Conservation (phyloP, 2,888 invertebrate genomes). For the Yponomeuta evonymella region DNA sequence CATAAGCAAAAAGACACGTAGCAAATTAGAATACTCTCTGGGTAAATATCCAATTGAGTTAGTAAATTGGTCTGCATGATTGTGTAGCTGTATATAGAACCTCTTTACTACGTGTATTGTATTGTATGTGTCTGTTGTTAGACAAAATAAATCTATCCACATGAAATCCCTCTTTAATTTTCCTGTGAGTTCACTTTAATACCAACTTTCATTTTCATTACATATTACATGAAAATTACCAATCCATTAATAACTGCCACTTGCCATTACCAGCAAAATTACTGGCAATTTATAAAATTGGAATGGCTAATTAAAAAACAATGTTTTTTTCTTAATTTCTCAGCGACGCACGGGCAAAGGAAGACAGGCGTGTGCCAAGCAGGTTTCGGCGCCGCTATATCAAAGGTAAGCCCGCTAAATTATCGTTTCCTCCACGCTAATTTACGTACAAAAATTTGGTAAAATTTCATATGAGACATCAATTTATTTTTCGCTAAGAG, state of each 20-base stretch:
- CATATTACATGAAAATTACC: neutral
- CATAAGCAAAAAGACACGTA: neutral
- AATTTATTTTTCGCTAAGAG: slow-evolving; percentile 12
- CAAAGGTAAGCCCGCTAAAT: slow-evolving; percentile 80
- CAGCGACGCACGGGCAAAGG: slow-evolving; percentile 90
- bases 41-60: slow-evolving; percentile 7
- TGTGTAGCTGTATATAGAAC: neutral
- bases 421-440: slow-evolving; percentile 29
- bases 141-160: neutral
- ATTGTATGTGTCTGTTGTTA: slow-evolving; percentile 3
- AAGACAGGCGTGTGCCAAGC: slow-evolving; percentile 97
- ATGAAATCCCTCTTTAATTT: neutral
- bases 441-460: slow-evolving; percentile 20
- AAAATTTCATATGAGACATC: neutral
- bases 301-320: slow-evolving; percentile 14
- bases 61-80: neutral
- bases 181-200: neutral
- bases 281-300: slow-evolving; percentile 6
- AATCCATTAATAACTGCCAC: slow-evolving; percentile 11
- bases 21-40: slow-evolving; percentile 8
- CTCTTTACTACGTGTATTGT: neutral
- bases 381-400: slow-evolving; percentile 93
- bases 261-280: slow-evolving; percentile 8
- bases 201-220: neutral
- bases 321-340: slow-evolving; percentile 60